A percentile compares a stretch with the other conserved stretches of the same genome.
phyloP scores from a whole-genome alignment of 1,140 invertebrate species.

The Drosophila gunungcola region DNA sequence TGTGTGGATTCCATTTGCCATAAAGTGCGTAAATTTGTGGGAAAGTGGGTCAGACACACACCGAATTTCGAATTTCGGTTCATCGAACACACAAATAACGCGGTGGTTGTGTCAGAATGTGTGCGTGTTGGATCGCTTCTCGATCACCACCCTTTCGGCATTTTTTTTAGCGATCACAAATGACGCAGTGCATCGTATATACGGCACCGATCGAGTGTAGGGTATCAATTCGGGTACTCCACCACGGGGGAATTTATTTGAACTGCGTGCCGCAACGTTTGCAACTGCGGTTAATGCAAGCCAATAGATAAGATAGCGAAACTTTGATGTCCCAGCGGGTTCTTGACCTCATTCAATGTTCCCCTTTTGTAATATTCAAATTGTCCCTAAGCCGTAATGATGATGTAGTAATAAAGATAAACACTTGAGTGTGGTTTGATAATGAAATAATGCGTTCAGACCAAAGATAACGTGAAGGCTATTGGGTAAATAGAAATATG shows the following conservation, averaged over 20 bases:
- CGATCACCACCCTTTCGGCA: neutral
- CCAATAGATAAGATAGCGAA: slow-evolving; percentile 36
- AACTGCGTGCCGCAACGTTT: slow-evolving; percentile 31
- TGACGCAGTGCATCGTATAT: slow-evolving; percentile 42
- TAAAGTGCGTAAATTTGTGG: slow-evolving; percentile 76
- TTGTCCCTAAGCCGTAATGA: slow-evolving; percentile 12
- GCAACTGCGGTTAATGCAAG: slow-evolving; percentile 27
- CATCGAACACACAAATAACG: slow-evolving; percentile 81
- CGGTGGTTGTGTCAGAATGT: slow-evolving; percentile 25
- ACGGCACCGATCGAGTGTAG: neutral
- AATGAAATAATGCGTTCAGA: slow-evolving; percentile 5
- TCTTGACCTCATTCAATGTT: slow-evolving; percentile 35
- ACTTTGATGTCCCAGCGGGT: slow-evolving; percentile 9
- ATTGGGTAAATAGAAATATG: neutral
- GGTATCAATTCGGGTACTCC: neutral
- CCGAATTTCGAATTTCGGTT: slow-evolving; percentile 66
- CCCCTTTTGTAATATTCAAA: slow-evolving; percentile 41
- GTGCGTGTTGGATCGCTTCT: slow-evolving; percentile 18
- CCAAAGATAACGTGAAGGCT: neutral
- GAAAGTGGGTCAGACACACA: slow-evolving; percentile 74
- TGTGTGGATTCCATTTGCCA: slow-evolving; percentile 75
- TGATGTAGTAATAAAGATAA: slow-evolving; percentile 34
- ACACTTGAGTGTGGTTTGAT: slow-evolving; percentile 4
- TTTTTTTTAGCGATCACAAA: slow-evolving; percentile 11
- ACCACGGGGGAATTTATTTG: slow-evolving; percentile 17